Evolutionary conservation across 2,888 invertebrate genomes (phyloP), one percentile per base, ranked within the genome.

Genomic region (Abscondita cerata): DNA sequence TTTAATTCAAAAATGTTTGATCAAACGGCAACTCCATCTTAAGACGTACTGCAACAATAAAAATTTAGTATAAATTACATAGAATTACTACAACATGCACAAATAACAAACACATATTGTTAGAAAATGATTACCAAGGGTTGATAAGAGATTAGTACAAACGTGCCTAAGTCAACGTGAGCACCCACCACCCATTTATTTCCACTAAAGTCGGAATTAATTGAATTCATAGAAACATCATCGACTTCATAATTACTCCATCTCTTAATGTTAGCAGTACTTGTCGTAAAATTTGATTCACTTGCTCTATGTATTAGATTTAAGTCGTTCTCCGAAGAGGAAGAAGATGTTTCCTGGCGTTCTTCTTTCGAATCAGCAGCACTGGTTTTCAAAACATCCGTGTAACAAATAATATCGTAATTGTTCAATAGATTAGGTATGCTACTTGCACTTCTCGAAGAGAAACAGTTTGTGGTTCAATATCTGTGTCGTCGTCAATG

Each of bases 121-220:
- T 44, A 18, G 41, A 41, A 41, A 47, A 48, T 13, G 25, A 48
- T 52, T 52, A 52, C 18, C 12, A 38, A 11, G 12, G 1, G n/a
- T 38, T 33, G 19, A 38, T 36, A 52, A 38, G 2, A 16, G 34
- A 51, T 40, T 44, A 47, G 44, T 20, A 16, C 31, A 65, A 71
- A 80, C 80, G 76, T 80, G 80, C 80, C 80, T 80, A 78, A 67
- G 67, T 78, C 77, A 66, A 75, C 76, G 68, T 66, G 46, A 61
- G 78, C 78, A 70, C 78, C 80, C 72, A 75, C 62, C 66, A 76
- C 73, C 79, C 77, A 76, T 70, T 70, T 71, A 67, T 67, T 69
- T 48, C 64, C 67, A 60, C 66, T 66, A 59, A 69, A 70, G 55
- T 59, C 19, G 52, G 61, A 65, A 55, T 51, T 59, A 48, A 18